Conservation (phyloP, 1,140 invertebrate genomes). For the Drosophila ironensis region DNA sequence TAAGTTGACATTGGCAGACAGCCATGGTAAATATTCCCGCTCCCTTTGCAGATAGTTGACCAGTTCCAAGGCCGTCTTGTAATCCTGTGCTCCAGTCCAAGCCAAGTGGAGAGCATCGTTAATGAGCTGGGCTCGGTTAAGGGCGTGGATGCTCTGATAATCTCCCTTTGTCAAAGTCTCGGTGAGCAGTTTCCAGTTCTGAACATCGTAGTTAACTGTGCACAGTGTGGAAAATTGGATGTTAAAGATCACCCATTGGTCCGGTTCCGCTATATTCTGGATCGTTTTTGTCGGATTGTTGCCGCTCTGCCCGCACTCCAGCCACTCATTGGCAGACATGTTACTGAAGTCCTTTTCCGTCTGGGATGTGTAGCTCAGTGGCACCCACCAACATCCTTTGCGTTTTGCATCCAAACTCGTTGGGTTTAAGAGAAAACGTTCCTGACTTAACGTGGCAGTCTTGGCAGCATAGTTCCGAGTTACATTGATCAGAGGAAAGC, state of each 20-base stretch:
- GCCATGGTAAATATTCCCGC: slow-evolving; percentile 86
- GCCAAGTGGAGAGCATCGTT: slow-evolving; percentile 90
- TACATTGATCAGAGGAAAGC: slow-evolving; percentile 89
- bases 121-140: slow-evolving; percentile 91
- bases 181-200: slow-evolving; percentile 86
- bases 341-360: slow-evolving; percentile 84
- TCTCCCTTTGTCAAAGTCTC: slow-evolving; percentile 83
- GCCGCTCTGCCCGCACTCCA: slow-evolving; percentile 80
- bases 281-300: slow-evolving; percentile 52
- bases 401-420: not conserved
- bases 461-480: slow-evolving; percentile 83
- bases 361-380: slow-evolving; percentile 86
- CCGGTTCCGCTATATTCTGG: slow-evolving; percentile 16
- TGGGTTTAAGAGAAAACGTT: not conserved
- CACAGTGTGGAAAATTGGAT: slow-evolving; percentile 85
- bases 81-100: slow-evolving; percentile 86
- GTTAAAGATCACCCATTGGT: slow-evolving; percentile 86
- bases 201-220: slow-evolving; percentile 88
- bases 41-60: slow-evolving; percentile 86
- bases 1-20: slow-evolving; percentile 84
- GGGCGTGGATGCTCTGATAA: slow-evolving; percentile 84
- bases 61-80: slow-evolving; percentile 85
- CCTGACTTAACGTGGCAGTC: not conserved
- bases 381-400: slow-evolving; percentile 83
- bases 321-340: slow-evolving; percentile 85